Conservation (phyloP, 2,797 vertebrate genomes). For the Ctenochaetus hawaiiensis region DNA sequence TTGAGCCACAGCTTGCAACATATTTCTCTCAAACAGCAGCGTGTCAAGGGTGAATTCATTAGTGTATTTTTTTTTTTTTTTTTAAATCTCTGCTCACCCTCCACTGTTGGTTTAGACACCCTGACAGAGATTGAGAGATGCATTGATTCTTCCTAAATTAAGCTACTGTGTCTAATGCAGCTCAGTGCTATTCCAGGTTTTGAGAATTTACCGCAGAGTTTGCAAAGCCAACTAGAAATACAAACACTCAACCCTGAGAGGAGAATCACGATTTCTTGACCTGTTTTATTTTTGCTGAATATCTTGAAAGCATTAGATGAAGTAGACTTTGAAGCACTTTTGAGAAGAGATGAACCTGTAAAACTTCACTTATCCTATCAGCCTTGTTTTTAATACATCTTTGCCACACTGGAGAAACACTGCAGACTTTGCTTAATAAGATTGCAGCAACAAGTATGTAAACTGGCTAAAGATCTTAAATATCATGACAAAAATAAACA, state of each 20-base stretch:
- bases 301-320: not conserved
- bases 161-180: not conserved
- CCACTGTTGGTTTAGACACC: constrained; percentile 29
- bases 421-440: too few relatives aligned
- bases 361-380: constrained; percentile 22
- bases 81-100: constrained; percentile 8
- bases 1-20: constrained; percentile 35
- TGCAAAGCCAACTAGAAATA: not conserved
- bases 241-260: not conserved
- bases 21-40: constrained; percentile 46
- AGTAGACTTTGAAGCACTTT: not conserved
- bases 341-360: not conserved
- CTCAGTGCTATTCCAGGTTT: constrained; percentile 1
- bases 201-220: constrained; percentile 16
- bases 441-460: not conserved
- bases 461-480: not conserved
- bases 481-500: too few relatives aligned
- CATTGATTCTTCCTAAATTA: constrained; percentile 36
- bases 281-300: not conserved
- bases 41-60: constrained; percentile 48
- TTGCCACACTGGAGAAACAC: too few relatives aligned
- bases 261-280: not conserved
- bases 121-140: constrained; percentile 37
- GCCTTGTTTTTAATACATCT: too few relatives aligned
- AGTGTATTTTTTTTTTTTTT: constrained; percentile 17